Evolutionary conservation across 23 tunicate genomes (phyloP).

Genomic region (Oikopleura albicans): DNA sequence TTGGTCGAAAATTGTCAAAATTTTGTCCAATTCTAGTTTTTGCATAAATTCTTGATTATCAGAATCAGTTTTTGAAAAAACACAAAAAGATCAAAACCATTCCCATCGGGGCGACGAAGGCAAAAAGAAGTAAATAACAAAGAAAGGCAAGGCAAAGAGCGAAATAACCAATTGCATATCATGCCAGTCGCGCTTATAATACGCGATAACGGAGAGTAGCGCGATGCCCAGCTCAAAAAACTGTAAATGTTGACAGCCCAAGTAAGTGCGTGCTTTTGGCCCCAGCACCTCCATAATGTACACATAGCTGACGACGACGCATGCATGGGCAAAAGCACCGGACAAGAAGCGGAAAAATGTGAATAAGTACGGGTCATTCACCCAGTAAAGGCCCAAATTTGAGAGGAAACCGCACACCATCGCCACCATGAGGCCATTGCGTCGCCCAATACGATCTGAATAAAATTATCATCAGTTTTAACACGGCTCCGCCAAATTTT

Average conservation of each 20-base stretch:
- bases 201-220: background rate
- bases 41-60: too few species aligned
- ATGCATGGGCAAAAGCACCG: conserved; percentile 2
- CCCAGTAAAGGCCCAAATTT: background rate
- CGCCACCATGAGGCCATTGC: background rate
- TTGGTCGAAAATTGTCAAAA: too few species aligned
- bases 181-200: conserved; percentile 7
- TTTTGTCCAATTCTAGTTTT: too few species aligned
- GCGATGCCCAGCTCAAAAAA: conserved; percentile 5
- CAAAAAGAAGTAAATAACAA: background rate
- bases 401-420: background rate
- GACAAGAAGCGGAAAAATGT: background rate
- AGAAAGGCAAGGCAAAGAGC: background rate
- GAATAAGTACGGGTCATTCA: background rate
- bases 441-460: conserved; percentile 1
- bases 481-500: too few species aligned
- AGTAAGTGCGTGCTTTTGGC: background rate
- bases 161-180: background rate
- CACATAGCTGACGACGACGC: background rate
- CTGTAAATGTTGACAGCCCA: conserved; percentile 11
- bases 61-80: too few species aligned
- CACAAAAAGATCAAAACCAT: too few species aligned
- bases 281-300: background rate
- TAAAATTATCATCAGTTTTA: too few species aligned
- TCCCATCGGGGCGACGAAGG: background rate